Evolutionary conservation across 2,888 invertebrate genomes (phyloP), one percentile per base, ranked within the genome.

Genomic region (Myopa tessellatipennis): DNA sequence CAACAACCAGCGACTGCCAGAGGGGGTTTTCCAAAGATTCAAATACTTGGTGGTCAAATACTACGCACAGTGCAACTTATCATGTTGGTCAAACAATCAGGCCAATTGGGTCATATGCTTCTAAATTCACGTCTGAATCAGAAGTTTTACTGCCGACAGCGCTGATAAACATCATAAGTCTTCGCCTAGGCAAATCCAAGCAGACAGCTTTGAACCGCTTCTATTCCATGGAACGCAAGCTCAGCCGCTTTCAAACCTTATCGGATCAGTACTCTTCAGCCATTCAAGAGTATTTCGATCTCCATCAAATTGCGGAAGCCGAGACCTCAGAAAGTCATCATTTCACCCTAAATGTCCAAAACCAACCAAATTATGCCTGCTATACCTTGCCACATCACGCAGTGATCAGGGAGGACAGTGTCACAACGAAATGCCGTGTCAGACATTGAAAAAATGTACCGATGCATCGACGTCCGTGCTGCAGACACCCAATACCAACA

Each of bases 141-240:
- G n/a, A n/a, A n/a, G n/a, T n/a, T n/a, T n/a, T n/a, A n/a, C n/a
- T n/a, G n/a, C n/a, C n/a, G n/a, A n/a, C n/a, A n/a, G n/a, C n/a
- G n/a, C n/a, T n/a, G n/a, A n/a, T n/a, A n/a, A n/a, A n/a, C n/a
- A n/a, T n/a, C n/a, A n/a, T n/a, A n/a, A n/a, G n/a, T n/a, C n/a
- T 58, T 12, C 34, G 12, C 4, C 34, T 77, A 45, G 77, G 77
- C 0, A 74, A 65, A 71, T 77, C 77, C 0, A 74, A 77, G 26
- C 77, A 79, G 60, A 77, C 50, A 65, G 77, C 79, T 6, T 68
- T 79, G 14, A 79, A 79, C 71, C 65, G 77, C 26, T 79, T 79
- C 70, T 14, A 77, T 45, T 58, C 40, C 10, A 55, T 65, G 3
- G 74, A 77, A 50, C 60, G 67, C 26, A 74, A 76, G 18, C 45